Percentiles rank a stretch among this genome's conserved stretches.
These are phyloP conservation scores for Acronicta psi DNA, from an alignment of 2,888 invertebrate genomes.

Conservation along the genomic window DNA sequence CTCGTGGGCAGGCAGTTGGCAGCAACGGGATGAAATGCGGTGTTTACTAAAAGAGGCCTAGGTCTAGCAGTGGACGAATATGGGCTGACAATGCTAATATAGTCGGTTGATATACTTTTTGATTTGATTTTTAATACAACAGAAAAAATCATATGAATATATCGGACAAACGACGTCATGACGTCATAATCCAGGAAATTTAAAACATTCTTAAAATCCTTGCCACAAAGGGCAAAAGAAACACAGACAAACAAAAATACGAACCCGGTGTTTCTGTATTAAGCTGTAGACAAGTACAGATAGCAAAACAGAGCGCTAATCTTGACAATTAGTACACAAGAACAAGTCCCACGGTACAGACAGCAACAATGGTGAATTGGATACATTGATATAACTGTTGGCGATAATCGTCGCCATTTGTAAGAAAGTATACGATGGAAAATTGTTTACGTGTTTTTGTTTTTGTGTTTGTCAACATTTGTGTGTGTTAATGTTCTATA, in stretches of 20 bases:
- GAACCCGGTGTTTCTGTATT: background rate
- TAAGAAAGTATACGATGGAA: constrained; percentile 22
- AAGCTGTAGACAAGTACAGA: constrained; percentile 13
- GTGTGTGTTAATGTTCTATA: background rate
- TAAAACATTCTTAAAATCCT: too few species aligned
- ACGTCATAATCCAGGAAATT: too few species aligned
- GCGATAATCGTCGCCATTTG: constrained; percentile 32
- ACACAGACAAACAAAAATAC: constrained; percentile 7
- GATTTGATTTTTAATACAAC: too few species aligned
- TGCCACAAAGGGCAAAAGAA: background rate
- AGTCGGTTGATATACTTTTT: too few species aligned
- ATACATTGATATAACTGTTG: constrained; percentile 49
- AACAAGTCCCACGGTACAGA: constrained; percentile 38
- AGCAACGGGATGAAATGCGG: too few species aligned
- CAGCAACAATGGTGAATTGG: constrained; percentile 45
- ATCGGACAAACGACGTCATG: too few species aligned
- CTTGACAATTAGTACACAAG: constrained; percentile 49
- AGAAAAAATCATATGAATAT: too few species aligned
- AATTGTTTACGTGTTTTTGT: constrained; percentile 18
- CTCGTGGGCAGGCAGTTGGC: too few species aligned
- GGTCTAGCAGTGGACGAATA: too few species aligned
- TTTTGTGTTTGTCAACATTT: background rate
- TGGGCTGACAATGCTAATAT: too few species aligned
- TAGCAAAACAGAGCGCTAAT: constrained; percentile 36
- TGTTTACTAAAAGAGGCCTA: too few species aligned